These are phyloP conservation scores for Leucoraja ocellata DNA, from an alignment of 2,797 vertebrate species.

Conservation along the genomic window DNA sequence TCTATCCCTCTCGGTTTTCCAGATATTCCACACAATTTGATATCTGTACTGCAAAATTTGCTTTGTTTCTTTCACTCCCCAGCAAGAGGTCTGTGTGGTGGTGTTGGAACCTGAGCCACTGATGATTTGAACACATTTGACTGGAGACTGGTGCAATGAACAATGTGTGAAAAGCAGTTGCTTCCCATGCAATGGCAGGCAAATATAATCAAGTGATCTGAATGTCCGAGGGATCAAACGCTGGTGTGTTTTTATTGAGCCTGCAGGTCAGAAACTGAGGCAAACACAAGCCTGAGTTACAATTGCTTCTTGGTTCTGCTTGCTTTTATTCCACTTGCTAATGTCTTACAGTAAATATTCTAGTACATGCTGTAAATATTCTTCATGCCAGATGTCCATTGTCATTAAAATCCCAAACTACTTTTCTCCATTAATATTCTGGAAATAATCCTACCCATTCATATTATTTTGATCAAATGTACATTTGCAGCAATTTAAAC, in stretches of 20 bases:
- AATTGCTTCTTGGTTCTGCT: background rate
- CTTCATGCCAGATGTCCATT: background rate
- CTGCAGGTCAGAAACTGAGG: background rate
- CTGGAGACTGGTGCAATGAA: background rate
- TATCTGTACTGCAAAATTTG: background rate
- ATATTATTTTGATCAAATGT: slow-evolving; percentile 12
- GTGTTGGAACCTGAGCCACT: background rate
- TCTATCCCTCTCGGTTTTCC: background rate
- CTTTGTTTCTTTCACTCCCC: background rate
- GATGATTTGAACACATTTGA: background rate
- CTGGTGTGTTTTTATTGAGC: background rate
- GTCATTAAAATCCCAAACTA: background rate
- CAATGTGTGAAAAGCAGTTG: background rate
- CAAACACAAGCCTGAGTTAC: too few relatives aligned
- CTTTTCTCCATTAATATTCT: background rate
- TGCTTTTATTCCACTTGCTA: background rate
- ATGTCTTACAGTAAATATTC: background rate
- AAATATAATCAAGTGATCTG: slow-evolving; percentile 5
- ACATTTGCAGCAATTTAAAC: background rate
- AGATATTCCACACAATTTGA: background rate
- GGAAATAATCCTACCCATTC: background rate
- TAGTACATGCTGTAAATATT: background rate
- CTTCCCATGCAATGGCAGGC: background rate
- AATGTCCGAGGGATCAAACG: too few relatives aligned
- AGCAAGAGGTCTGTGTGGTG: too few relatives aligned